Conservation (phyloP, 2,888 invertebrate genomes). For the Tachina lurida region DNA sequence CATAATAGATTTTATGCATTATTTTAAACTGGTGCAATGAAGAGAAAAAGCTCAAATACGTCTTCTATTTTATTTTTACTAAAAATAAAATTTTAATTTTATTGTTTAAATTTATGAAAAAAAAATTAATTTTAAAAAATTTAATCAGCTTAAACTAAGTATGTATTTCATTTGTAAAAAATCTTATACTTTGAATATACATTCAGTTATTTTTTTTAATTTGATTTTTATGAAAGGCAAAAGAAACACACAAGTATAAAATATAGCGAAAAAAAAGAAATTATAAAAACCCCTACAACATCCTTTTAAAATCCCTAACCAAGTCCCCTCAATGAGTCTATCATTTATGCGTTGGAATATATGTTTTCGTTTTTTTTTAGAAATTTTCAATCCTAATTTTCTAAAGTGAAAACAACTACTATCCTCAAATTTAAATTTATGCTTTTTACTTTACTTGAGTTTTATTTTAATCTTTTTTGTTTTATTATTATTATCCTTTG, state of each 20-base stretch:
- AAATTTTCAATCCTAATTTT: conserved; percentile 58
- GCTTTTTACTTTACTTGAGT: conserved; percentile 27
- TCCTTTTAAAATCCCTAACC: conserved; percentile 81
- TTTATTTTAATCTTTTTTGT: conserved; percentile 37
- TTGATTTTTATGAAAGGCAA: conserved; percentile 58
- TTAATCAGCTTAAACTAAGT: conserved; percentile 57
- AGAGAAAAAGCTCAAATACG: conserved; percentile 83
- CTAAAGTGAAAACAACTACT: conserved; percentile 48
- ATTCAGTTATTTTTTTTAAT: conserved; percentile 67
- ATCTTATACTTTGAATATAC: conserved; percentile 62
- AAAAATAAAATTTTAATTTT: conserved; percentile 67
- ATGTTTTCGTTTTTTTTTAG: conserved; percentile 73
- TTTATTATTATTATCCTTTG: background rate
- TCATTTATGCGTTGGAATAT: conserved; percentile 82
- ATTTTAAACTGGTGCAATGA: conserved; percentile 80
- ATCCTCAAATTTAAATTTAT: conserved; percentile 57
- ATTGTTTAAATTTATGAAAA: conserved; percentile 49
- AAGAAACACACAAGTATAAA: conserved; percentile 61
- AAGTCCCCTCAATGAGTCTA: conserved; percentile 83
- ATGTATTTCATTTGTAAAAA: conserved; percentile 69
- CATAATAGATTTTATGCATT: conserved; percentile 37
- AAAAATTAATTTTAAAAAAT: conserved; percentile 33
- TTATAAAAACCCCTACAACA: conserved; percentile 74
- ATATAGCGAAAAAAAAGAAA: conserved; percentile 73
- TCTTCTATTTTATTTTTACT: conserved; percentile 64